These are phyloP conservation scores for Entomobrya multifasciata DNA, from an alignment of 2,888 invertebrate genomes.

Conservation along the genomic window DNA sequence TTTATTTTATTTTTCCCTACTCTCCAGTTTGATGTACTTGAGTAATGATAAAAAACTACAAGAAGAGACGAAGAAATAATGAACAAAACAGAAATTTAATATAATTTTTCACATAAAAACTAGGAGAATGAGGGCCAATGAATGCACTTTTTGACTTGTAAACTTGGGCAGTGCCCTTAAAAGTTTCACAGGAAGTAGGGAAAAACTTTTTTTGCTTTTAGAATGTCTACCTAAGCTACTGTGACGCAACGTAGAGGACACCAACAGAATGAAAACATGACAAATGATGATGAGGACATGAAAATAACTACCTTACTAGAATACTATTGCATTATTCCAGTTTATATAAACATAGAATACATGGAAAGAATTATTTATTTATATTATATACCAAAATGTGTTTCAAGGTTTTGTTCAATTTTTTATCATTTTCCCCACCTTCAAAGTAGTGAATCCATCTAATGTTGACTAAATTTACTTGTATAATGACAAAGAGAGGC, in stretches of 20 bases:
- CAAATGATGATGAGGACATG: constrained; percentile 35
- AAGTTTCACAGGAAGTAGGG: constrained; percentile 55
- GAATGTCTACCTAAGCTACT: neutral
- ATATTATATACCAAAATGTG: constrained; percentile 6
- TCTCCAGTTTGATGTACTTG: constrained; percentile 43
- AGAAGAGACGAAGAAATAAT: constrained; percentile 14
- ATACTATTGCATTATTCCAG: neutral
- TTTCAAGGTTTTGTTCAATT: neutral
- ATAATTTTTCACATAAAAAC: neutral
- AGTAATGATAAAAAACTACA: neutral
- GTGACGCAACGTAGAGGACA: neutral
- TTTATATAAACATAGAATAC: neutral
- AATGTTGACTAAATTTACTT: neutral
- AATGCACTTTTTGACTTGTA: constrained; percentile 32
- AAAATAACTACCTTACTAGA: neutral
- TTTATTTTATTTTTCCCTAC: neutral
- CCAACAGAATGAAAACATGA: constrained; percentile 19
- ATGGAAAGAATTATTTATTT: neutral
- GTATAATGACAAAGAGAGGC: constrained; percentile 6
- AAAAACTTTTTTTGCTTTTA: constrained; percentile 33
- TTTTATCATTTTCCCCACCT: neutral
- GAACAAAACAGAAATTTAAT: neutral
- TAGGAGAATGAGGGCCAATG: constrained; percentile 21
- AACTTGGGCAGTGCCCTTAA: constrained; percentile 54
- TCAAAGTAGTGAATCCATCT: neutral